Evolutionary conservation across 2,888 invertebrate species (phyloP).

Genomic region (Aricia artaxerxes): DNA sequence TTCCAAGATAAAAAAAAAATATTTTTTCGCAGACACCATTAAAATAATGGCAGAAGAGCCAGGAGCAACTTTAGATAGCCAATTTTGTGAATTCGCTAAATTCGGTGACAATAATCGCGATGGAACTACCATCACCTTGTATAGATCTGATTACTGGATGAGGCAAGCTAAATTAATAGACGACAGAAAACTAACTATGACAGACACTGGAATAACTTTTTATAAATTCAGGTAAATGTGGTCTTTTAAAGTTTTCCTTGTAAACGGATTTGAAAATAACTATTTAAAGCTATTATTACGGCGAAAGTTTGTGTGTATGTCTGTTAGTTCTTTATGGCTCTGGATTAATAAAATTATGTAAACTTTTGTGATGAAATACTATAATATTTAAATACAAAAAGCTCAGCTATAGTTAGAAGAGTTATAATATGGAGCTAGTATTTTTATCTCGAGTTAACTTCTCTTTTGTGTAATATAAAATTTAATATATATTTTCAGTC

Average conservation of each 20-base stretch:
- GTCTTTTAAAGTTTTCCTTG: not conserved
- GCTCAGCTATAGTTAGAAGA: too few species aligned
- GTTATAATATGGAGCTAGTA: too few species aligned
- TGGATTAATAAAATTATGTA: too few species aligned
- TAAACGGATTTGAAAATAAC: not conserved
- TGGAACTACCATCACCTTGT: constrained; percentile 60
- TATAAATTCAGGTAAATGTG: constrained; percentile 53
- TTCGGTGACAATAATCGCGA: constrained; percentile 55
- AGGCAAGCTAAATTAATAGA: constrained; percentile 64
- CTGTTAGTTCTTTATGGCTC: too few species aligned
- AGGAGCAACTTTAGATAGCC: constrained; percentile 60
- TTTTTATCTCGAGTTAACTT: too few species aligned
- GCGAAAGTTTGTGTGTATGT: too few species aligned
- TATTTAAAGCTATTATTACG: too few species aligned
- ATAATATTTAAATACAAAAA: too few species aligned
- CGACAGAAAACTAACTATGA: constrained; percentile 66
- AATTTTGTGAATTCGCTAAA: constrained; percentile 57
- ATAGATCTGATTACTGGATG: constrained; percentile 65
- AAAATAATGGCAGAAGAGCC: constrained; percentile 60
- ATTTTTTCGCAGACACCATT: not conserved
- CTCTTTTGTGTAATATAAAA: too few species aligned
- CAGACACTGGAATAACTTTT: constrained; percentile 64
- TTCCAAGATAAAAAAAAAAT: not conserved
- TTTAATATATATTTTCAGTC: too few species aligned
- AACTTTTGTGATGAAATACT: too few species aligned